Percentiles rank a stretch among this genome's conserved stretches.
These are phyloP conservation scores for Drosophila rhopaloa DNA, from an alignment of 1,140 invertebrate genomes.

Conservation along the genomic window DNA sequence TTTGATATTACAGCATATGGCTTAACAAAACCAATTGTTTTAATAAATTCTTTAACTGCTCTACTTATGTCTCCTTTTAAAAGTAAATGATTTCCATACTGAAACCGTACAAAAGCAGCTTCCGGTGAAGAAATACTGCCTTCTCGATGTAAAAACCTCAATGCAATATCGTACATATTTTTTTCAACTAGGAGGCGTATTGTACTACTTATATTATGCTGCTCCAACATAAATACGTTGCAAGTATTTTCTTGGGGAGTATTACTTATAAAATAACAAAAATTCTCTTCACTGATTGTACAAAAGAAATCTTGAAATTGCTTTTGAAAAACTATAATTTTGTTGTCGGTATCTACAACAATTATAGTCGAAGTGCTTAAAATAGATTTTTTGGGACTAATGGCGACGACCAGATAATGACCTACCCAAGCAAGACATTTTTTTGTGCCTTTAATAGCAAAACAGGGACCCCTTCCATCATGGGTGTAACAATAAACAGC, in stretches of 20 bases:
- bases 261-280: conserved; percentile 43
- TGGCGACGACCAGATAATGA: conserved; percentile 39
- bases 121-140: conserved; percentile 9
- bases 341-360: conserved; percentile 57
- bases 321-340: conserved; percentile 60
- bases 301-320: conserved; percentile 46
- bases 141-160: conserved; percentile 47
- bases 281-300: conserved; percentile 11
- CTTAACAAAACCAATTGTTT: conserved; percentile 61
- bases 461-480: conserved; percentile 63
- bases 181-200: conserved; percentile 38
- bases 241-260: neutral
- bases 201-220: conserved; percentile 29
- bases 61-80: conserved; percentile 21
- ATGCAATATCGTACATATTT: conserved; percentile 51
- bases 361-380: conserved; percentile 18
- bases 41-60: conserved; percentile 50
- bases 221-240: conserved; percentile 33
- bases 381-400: conserved; percentile 10
- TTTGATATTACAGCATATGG: conserved; percentile 62
- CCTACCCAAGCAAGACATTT: conserved; percentile 49
- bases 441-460: conserved; percentile 61
- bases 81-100: conserved; percentile 64
- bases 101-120: conserved; percentile 38
- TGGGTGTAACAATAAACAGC: conserved; percentile 67